Conservation (phyloP, 2,888 invertebrate genomes). For the Metalampra italica region DNA sequence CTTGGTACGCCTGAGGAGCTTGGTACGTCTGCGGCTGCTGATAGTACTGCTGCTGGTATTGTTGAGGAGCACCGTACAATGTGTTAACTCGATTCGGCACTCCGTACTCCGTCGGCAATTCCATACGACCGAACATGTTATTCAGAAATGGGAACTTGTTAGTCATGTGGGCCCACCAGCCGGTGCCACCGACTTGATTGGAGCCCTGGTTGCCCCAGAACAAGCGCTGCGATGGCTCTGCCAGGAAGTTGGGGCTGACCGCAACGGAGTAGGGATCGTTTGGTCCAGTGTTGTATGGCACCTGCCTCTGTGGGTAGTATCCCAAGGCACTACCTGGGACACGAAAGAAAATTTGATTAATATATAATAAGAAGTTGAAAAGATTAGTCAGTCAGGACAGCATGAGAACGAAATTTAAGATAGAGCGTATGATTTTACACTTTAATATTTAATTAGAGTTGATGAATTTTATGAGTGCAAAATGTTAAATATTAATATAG, state of each 20-base stretch:
- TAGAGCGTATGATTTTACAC: too few relatives aligned
- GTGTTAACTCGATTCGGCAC: conserved; percentile 14
- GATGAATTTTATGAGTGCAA: too few relatives aligned
- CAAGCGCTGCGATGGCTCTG: conserved; percentile 60
- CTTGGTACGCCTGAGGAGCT: conserved; percentile 30
- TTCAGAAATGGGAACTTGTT: conserved; percentile 68
- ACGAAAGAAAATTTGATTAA: conserved; percentile 18
- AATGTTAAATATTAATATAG: too few relatives aligned
- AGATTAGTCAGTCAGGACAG: too few relatives aligned
- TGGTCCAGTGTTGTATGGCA: conserved; percentile 53
- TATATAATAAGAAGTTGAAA: neutral
- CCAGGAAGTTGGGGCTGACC: conserved; percentile 37
- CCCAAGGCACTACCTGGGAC: conserved; percentile 59
- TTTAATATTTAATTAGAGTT: too few relatives aligned
- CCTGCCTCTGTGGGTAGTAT: conserved; percentile 56
- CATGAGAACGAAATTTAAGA: too few relatives aligned
- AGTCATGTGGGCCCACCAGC: conserved; percentile 60
- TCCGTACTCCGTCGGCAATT: conserved; percentile 51
- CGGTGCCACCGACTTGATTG: conserved; percentile 69
- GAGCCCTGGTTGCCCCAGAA: conserved; percentile 63
- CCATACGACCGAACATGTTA: conserved; percentile 66
- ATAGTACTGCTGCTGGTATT: conserved; percentile 20
- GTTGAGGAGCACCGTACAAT: conserved; percentile 31
- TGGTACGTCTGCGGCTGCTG: conserved; percentile 23
- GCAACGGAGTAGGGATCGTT: conserved; percentile 53